Base-by-base conservation (phyloP, 2,888 invertebrate species). In the Drosophila phalerata region DNA sequence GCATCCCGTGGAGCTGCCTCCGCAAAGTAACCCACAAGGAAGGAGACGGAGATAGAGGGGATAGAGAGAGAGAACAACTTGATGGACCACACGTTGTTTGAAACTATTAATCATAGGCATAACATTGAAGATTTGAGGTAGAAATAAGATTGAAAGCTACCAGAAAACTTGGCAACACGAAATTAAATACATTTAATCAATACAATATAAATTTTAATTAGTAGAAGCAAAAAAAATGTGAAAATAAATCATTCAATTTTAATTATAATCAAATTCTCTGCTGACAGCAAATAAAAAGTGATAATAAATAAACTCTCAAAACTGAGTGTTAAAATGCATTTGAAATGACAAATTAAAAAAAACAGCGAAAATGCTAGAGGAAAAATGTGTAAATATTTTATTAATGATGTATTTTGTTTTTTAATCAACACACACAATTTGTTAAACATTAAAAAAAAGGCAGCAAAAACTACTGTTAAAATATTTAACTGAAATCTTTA, bases 121-220 rank as follows among this genome's bases (percentile, higher is more conserved):
- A 51, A 57, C 66, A 58, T 47, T 28, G 25, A 6, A 22, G 28
- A 25, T 11, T 34, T 60, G 22, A 52, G 43, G 49, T 58, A 49
- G 42, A n/a, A 53, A n/a, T 22, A 37, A 45, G 19, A 57, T 51
- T 42, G 40, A 42, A 48, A 49, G 38, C 73, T 60, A 74, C 64
- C 58, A 58, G 51, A 74, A 66, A 53, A 65, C n/a, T 55, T 60
- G 45, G 15, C 11, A 75, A 65, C 60, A 47, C 22, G 11, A 52
- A 67, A 63, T 68, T 62, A 60, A 64, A 72, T 58, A 62, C 53
- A 64, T 67, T 79, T 48, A 69, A 75, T 77, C 70, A 70, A 62
- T 49, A 38, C 17, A 32, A 43, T 49, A 79, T 77, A 70, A 55
- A 75, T 67, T 77, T 68, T 79, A 77, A 79, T 77, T 76, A 77